Percentiles rank a stretch among this genome's conserved stretches.
Evolutionary conservation across 2,113 vertebrate species (phyloP).

Genomic region (Scolopax mira): DNA sequence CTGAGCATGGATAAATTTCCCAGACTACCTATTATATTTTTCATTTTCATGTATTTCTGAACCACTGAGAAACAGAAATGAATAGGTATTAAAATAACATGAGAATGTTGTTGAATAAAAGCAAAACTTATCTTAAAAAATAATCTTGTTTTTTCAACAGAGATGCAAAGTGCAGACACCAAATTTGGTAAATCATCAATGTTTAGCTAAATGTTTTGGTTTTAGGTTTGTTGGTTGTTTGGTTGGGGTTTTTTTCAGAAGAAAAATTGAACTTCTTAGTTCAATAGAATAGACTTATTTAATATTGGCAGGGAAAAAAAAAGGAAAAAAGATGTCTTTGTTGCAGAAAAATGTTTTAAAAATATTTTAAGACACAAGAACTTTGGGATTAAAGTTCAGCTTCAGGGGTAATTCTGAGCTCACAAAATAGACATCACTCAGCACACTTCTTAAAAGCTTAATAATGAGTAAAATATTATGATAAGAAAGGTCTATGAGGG

Average conservation of each 20-base stretch:
- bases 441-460: not conserved
- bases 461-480: too few species aligned
- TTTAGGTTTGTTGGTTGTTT: not conserved
- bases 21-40: not conserved
- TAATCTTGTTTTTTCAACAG: not conserved
- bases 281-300: not conserved
- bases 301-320: not conserved
- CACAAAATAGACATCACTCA: not conserved
- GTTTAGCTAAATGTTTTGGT: not conserved
- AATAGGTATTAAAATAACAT: not conserved
- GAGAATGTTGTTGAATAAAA: not conserved
- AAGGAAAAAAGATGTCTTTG: not conserved
- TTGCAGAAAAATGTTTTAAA: not conserved
- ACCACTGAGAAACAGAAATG: not conserved
- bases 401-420: not conserved
- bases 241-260: not conserved
- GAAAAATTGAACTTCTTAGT: not conserved
- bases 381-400: not conserved
- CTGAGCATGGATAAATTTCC: not conserved
- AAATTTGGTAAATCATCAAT: not conserved
- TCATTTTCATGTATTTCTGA: constrained; percentile 7
- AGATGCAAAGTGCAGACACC: not conserved
- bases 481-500: not conserved
- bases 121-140: not conserved
- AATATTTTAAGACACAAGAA: not conserved